Conservation (phyloP, 2,797 vertebrate genomes). For the Neostethus bicornis region DNA sequence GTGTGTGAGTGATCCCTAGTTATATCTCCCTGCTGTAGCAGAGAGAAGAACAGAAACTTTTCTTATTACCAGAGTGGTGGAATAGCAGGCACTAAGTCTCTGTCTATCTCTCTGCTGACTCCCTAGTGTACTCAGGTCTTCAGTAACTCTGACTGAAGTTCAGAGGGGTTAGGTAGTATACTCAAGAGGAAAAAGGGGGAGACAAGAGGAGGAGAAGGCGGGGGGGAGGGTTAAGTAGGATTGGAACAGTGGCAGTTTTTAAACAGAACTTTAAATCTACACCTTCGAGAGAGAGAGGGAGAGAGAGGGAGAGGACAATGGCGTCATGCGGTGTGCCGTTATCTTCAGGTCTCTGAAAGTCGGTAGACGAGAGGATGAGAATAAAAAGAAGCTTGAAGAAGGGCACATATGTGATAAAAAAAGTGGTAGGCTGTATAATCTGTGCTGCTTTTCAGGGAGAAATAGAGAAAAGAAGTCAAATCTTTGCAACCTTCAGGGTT, state of each 20-base stretch:
- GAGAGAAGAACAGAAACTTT: slow-evolving; percentile 81
- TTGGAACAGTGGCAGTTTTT: slow-evolving; percentile 79
- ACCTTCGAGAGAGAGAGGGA: slow-evolving; percentile 73
- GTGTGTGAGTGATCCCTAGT: slow-evolving; percentile 69
- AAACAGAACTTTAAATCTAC: slow-evolving; percentile 83
- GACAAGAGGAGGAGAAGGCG: slow-evolving; percentile 52
- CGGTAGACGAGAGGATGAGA: slow-evolving; percentile 63
- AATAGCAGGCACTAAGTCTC: slow-evolving; percentile 81
- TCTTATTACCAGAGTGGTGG: slow-evolving; percentile 80
- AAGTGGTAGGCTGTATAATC: slow-evolving; percentile 77
- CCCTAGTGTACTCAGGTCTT: slow-evolving; percentile 75
- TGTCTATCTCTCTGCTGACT: slow-evolving; percentile 74
- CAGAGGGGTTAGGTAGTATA: slow-evolving; percentile 77
- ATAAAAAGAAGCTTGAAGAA: slow-evolving; percentile 73
- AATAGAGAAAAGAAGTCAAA: slow-evolving; percentile 47
- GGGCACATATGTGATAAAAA: slow-evolving; percentile 75
- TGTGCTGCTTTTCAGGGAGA: slow-evolving; percentile 67
- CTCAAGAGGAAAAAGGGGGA: slow-evolving; percentile 71
- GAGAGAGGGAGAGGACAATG: slow-evolving; percentile 71
- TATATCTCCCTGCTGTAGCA: slow-evolving; percentile 76
- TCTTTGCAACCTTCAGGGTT: slow-evolving; percentile 69
- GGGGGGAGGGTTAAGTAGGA: slow-evolving; percentile 79
- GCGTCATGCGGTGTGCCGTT: slow-evolving; percentile 72
- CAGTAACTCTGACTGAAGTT: slow-evolving; percentile 81
- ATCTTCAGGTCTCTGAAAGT: slow-evolving; percentile 76